Conservation (phyloP, 2,113 vertebrate genomes). For the Tilapia sparmanii region DNA sequence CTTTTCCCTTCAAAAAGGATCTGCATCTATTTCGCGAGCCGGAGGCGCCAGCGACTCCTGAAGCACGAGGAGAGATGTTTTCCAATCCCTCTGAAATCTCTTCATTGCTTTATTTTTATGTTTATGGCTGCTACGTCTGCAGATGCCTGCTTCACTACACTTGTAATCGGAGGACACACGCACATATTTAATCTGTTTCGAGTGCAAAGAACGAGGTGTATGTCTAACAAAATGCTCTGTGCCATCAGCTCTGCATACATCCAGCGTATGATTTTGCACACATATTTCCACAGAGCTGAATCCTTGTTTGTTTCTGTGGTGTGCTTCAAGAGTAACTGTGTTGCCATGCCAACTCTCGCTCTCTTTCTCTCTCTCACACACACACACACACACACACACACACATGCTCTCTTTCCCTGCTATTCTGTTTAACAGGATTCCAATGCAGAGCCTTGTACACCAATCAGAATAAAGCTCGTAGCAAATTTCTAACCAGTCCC, state of each 20-base stretch:
- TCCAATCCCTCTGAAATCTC: slow-evolving; percentile 38
- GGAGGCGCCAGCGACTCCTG: slow-evolving; percentile 20
- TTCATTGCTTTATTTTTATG: slow-evolving; percentile 31
- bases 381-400: neutral
- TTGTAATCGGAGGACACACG: slow-evolving; percentile 1
- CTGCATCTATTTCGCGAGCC: slow-evolving; percentile 25
- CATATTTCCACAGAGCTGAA: slow-evolving; percentile 48
- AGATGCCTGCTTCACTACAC: slow-evolving; percentile 11
- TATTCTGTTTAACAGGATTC: slow-evolving; percentile 61
- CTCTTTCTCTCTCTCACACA: neutral
- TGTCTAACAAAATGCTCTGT: neutral
- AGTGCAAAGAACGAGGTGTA: slow-evolving; percentile 18
- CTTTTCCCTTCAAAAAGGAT: slow-evolving; percentile 13
- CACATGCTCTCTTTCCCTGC: neutral
- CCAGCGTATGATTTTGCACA: slow-evolving; percentile 28
- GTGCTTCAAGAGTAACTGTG: slow-evolving; percentile 57
- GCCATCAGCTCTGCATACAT: slow-evolving; percentile 3
- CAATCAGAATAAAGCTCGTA: slow-evolving; percentile 60
- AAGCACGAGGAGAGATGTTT: slow-evolving; percentile 1
- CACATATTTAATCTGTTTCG: neutral
- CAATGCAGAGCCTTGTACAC: slow-evolving; percentile 57
- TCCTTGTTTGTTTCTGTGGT: slow-evolving; percentile 58
- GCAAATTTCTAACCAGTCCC: slow-evolving; percentile 42
- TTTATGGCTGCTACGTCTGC: slow-evolving; percentile 28
- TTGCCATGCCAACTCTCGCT: slow-evolving; percentile 63